A percentile compares a stretch with the other conserved stretches of the same genome.
Conservation (phyloP, 2,888 invertebrate species). For the Andricus quercusramuli region DNA sequence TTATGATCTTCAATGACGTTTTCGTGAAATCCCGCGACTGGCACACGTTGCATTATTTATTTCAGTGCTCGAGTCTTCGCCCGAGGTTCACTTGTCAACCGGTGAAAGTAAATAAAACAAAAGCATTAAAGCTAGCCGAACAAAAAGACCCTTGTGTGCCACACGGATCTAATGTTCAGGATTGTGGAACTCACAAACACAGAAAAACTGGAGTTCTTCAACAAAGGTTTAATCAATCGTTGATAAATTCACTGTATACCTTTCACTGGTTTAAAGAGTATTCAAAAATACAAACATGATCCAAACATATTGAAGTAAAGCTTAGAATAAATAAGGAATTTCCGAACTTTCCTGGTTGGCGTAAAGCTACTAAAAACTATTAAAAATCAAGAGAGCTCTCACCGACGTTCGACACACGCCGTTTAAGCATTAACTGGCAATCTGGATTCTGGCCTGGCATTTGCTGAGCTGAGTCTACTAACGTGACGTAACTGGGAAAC, state of each 20-base stretch:
- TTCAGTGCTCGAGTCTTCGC: neutral
- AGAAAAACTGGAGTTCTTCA: neutral
- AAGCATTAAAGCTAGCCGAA: neutral
- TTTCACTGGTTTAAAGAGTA: neutral
- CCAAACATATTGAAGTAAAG: neutral
- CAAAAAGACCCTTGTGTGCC: neutral
- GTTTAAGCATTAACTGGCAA: neutral
- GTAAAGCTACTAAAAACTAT: neutral
- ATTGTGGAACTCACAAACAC: neutral
- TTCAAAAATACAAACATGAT: neutral
- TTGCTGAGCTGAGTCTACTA: too few relatives aligned
- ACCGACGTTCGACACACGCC: neutral
- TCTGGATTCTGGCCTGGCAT: too few relatives aligned
- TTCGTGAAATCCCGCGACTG: constrained; percentile 69
- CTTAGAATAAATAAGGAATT: neutral
- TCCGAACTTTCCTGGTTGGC: neutral
- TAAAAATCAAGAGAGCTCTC: neutral
- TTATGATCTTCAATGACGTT: constrained; percentile 69
- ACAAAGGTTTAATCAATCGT: neutral
- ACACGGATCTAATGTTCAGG: neutral
- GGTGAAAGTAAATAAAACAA: neutral
- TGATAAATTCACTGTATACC: neutral
- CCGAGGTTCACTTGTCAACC: neutral
- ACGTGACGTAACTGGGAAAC: constrained; percentile 71
- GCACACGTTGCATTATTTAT: constrained; percentile 74